Percentiles rank a stretch among this genome's conserved stretches.
phyloP scores from a whole-genome alignment of 2,797 vertebrate species.

The Octomys mimax region DNA sequence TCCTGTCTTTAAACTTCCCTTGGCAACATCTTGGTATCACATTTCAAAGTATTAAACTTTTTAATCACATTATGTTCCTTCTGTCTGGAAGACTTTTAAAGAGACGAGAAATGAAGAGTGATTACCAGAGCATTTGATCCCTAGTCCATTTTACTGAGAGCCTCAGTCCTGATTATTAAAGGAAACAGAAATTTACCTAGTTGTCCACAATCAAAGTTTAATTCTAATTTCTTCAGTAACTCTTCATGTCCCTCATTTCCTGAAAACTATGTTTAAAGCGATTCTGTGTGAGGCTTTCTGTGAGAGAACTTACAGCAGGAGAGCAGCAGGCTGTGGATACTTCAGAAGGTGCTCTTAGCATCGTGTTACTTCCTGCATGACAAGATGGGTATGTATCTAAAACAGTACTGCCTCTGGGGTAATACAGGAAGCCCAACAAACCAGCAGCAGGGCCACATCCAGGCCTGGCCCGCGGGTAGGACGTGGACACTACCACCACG shows the following conservation, averaged over 20 bases:
- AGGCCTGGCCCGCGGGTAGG: background rate
- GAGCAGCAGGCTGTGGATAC: background rate
- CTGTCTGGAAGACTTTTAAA: conserved; percentile 7
- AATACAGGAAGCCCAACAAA: background rate
- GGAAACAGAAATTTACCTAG: background rate
- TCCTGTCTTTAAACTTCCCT: conserved; percentile 25
- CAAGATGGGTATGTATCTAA: background rate
- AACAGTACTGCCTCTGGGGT: conserved; percentile 34
- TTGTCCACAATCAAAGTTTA: background rate
- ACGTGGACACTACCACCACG: accelerated
- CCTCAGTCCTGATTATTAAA: background rate
- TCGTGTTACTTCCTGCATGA: conserved; percentile 32
- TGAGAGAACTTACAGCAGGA: background rate
- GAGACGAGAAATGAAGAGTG: background rate
- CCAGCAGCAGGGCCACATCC: background rate
- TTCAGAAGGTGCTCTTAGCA: conserved; percentile 22
- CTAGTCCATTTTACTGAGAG: background rate
- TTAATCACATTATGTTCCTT: conserved; percentile 13
- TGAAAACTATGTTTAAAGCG: conserved; percentile 43
- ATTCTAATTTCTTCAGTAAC: conserved; percentile 11
- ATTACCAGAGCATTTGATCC: background rate
- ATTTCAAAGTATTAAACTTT: background rate
- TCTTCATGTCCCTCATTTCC: conserved; percentile 5
- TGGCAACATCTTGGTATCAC: background rate
- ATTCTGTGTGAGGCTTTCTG: background rate